Percentiles rank a stretch among this genome's conserved stretches.
Conservation (phyloP, 2,113 vertebrate species). For the Psilopsiagon aurifrons region DNA sequence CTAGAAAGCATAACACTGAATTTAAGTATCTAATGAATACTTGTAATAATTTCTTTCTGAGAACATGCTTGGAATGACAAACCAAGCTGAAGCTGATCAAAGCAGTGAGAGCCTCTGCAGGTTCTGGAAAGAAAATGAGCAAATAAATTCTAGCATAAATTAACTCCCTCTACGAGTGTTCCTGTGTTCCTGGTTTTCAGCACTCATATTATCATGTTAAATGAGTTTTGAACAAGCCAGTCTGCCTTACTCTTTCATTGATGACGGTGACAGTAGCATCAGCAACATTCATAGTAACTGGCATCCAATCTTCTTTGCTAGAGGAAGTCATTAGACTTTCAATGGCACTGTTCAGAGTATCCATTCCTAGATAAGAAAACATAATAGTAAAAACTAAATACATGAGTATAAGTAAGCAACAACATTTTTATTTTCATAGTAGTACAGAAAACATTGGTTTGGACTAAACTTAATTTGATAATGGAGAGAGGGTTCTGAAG, state of each 20-base stretch:
- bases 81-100: neutral
- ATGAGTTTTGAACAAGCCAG: neutral
- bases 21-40: neutral
- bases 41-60: neutral
- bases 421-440: neutral
- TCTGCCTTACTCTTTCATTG: conserved; percentile 84
- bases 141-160: neutral
- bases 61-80: neutral
- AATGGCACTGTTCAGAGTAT: conserved; percentile 92
- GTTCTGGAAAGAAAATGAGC: neutral
- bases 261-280: conserved; percentile 95
- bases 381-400: neutral
- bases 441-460: neutral
- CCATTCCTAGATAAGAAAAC: conserved; percentile 85
- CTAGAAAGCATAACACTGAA: neutral
- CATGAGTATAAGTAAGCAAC: neutral
- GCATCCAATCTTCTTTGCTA: conserved; percentile 89
- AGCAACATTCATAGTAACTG: conserved; percentile 93
- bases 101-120: neutral
- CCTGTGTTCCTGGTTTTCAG: neutral
- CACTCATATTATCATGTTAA: neutral
- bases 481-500: neutral
- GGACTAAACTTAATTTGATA: neutral
- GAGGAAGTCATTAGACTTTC: conserved; percentile 87
- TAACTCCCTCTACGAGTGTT: neutral